Evolutionary conservation across 2,113 vertebrate species (phyloP), one percentile per base, ranked within the genome.

Genomic region (Paradoxurus hermaphroditus): DNA sequence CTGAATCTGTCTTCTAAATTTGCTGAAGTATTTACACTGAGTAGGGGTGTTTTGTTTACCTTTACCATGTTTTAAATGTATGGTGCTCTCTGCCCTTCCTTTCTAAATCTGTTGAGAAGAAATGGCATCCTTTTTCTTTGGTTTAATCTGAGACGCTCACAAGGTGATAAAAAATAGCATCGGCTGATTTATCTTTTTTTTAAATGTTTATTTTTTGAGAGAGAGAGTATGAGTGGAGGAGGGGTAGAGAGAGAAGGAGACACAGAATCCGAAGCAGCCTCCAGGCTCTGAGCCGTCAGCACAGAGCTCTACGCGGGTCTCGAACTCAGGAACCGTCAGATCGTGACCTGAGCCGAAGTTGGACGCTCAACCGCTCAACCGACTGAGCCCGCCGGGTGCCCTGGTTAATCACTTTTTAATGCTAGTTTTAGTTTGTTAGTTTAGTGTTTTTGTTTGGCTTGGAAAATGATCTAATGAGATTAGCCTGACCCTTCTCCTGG

Each of bases 31-130:
- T 63, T 95, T 85, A 51, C 46, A 36, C 34, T 2, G n/a, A 83
- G 84, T 97, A 90, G 44, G 49, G n/a, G 34, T 65, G 36, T 95
- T 75, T 65, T 92, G 49, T 93, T 93, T 77, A 84, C 46, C 49
- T 90, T 75, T 67, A 56, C 5, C 83, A 10, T 21, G 39, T 96
- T 92, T 94, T 85, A 90, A 84, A 81, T 70, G 88, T 41, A 89
- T 49, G 25, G n/a, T 11, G 3, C 5, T 53, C 87, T 95, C 19
- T 68, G 25, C 27, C 27, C 63, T 62, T 86, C 39, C n/a, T 92
- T 95, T 78, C 77, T 51, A 86, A 90, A 92, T 94, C 51, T 93
- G n/a, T 93, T 79, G 51, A 77, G 75, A 89, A 88, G 89, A 94
- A 83, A 39, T 23, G 3, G 1, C 46, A 53, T 62, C 7, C 7